Percentiles rank a stretch among this genome's conserved stretches.
Evolutionary conservation across 2,797 vertebrate genomes (phyloP).

Genomic region (Sebastes elongatus): DNA sequence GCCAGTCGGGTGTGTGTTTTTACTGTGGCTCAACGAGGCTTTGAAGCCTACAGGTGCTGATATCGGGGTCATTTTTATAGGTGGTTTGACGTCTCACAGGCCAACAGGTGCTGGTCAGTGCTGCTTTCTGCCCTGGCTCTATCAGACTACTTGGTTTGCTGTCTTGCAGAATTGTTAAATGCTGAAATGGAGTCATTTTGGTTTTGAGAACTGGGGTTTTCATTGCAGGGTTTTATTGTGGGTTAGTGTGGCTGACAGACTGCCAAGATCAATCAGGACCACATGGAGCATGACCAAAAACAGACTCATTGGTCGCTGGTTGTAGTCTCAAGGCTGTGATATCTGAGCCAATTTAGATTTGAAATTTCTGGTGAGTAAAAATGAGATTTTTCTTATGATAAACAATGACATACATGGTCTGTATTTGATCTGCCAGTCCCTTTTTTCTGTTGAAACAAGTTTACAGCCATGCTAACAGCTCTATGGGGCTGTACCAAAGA

Average conservation of each 20-base stretch:
- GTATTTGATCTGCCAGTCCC: background rate
- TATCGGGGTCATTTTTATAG: conserved; percentile 33
- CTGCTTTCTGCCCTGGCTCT: background rate
- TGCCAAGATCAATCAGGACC: conserved; percentile 46
- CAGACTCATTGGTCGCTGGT: conserved; percentile 14
- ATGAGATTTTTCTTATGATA: background rate
- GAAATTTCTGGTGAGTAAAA: conserved; percentile 15
- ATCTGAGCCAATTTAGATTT: conserved; percentile 26
- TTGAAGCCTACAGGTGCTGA: conserved; percentile 61
- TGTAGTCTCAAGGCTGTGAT: background rate
- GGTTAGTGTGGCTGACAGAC: conserved; percentile 36
- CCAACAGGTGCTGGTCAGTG: conserved; percentile 47
- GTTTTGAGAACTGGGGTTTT: conserved; percentile 7
- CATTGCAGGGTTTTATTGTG: conserved; percentile 28
- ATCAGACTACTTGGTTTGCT: conserved; percentile 4
- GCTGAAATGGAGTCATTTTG: conserved; percentile 15
- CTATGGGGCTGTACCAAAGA: background rate
- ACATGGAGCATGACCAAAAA: conserved; percentile 31
- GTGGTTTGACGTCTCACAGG: conserved; percentile 32
- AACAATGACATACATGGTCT: background rate
- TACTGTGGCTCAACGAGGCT: conserved; percentile 31
- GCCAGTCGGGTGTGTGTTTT: conserved; percentile 37
- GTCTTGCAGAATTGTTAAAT: conserved; percentile 10
- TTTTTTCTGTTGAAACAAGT: background rate
- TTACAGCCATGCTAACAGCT: background rate